Percentiles rank a stretch among this genome's conserved stretches.
phyloP scores from a whole-genome alignment of 2,113 vertebrate genomes.

The Phalacrocorax carbo region DNA sequence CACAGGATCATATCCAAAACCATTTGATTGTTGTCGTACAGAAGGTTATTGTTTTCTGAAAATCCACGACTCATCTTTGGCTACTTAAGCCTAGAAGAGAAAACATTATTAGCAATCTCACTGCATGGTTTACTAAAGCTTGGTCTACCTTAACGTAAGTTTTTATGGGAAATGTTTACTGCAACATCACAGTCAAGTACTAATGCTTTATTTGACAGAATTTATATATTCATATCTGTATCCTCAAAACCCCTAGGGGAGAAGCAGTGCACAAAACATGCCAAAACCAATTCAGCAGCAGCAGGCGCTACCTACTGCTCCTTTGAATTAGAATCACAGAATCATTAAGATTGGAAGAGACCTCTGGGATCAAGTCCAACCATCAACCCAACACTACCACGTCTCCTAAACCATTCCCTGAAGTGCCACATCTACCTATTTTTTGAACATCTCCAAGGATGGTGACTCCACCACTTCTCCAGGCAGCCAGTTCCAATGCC shows the following conservation, averaged over 20 bases:
- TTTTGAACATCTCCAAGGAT: too few relatives aligned
- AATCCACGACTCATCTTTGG: constrained; percentile 89
- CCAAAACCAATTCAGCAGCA: background rate
- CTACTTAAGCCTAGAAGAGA: constrained; percentile 41
- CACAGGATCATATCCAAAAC: constrained; percentile 96
- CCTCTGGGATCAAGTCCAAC: too few relatives aligned
- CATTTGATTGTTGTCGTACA: constrained; percentile 91
- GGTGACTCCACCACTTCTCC: too few relatives aligned
- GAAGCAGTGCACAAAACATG: background rate
- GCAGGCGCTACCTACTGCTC: background rate
- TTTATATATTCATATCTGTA: background rate
- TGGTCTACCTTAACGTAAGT: background rate
- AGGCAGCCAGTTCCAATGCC: too few relatives aligned
- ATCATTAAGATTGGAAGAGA: too few relatives aligned
- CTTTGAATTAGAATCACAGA: background rate
- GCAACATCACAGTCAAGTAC: background rate
- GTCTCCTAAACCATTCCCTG: too few relatives aligned
- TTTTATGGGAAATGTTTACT: background rate
- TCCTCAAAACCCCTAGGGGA: background rate
- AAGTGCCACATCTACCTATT: too few relatives aligned
- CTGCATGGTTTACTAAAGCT: background rate
- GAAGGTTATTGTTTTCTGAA: constrained; percentile 94
- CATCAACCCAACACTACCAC: too few relatives aligned
- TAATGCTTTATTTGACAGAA: background rate
- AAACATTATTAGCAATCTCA: background rate